Percentiles rank a stretch among this genome's conserved stretches.
These are phyloP conservation scores for Brachionichthys hirsutus DNA, from an alignment of 2,113 vertebrate species.

Conservation along the genomic window DNA sequence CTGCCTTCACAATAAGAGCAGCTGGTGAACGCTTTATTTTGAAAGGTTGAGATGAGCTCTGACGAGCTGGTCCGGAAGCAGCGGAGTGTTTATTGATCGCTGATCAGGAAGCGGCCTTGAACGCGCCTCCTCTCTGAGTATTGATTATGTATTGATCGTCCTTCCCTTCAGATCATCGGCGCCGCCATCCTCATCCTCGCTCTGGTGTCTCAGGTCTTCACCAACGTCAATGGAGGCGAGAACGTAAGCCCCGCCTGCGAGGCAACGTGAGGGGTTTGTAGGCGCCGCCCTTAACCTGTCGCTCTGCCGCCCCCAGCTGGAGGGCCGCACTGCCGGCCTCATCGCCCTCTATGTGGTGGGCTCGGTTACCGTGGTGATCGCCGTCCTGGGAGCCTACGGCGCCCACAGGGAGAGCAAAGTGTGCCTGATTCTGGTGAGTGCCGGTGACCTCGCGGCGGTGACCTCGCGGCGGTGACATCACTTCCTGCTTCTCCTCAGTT, in stretches of 20 bases:
- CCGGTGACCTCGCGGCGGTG: too few relatives aligned
- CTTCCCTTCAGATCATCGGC: conserved; percentile 44
- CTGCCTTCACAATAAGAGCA: too few relatives aligned
- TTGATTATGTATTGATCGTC: too few relatives aligned
- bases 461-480: too few relatives aligned
- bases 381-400: conserved; percentile 57
- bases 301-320: conserved; percentile 7
- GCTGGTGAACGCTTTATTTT: too few relatives aligned
- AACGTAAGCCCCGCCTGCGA: conserved; percentile 12
- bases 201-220: conserved; percentile 15
- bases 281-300: background rate
- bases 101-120: too few relatives aligned
- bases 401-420: conserved; percentile 48
- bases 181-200: conserved; percentile 26
- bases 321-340: background rate
- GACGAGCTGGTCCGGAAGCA: too few relatives aligned
- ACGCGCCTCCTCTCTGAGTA: too few relatives aligned
- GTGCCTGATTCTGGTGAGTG: conserved; percentile 55
- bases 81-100: too few relatives aligned
- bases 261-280: too few relatives aligned
- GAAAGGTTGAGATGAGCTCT: too few relatives aligned
- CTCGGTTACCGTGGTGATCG: conserved; percentile 26
- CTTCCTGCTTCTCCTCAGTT: conserved; percentile 33
- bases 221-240: accelerated
- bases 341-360: conserved; percentile 27